Percentiles rank a stretch among this genome's conserved stretches.
phyloP scores from a whole-genome alignment of 2,888 invertebrate species.

The Lypha dubia region DNA sequence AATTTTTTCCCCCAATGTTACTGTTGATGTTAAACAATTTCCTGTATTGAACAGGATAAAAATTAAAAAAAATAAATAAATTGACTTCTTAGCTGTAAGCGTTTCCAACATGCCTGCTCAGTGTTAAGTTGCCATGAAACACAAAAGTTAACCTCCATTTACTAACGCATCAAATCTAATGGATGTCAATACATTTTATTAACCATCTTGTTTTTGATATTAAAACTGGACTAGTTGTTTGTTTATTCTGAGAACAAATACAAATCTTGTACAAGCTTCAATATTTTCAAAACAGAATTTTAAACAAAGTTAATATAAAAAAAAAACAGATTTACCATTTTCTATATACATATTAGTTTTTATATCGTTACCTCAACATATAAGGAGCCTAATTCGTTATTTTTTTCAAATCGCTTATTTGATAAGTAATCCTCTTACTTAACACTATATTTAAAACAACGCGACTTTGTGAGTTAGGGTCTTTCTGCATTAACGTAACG shows the following conservation, averaged over 20 bases:
- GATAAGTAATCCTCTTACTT: too few species aligned
- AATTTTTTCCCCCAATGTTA: conserved; percentile 30
- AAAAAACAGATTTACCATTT: not conserved
- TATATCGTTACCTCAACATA: too few species aligned
- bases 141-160: conserved; percentile 26
- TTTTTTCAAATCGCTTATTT: too few species aligned
- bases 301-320: conserved; percentile 10
- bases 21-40: conserved; percentile 65
- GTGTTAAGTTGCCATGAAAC: conserved; percentile 20
- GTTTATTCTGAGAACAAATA: conserved; percentile 28
- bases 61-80: conserved; percentile 33
- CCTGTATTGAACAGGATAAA: conserved; percentile 56
- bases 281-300: conserved; percentile 1
- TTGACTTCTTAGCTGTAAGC: conserved; percentile 50
- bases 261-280: conserved; percentile 22
- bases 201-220: conserved; percentile 13
- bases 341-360: not conserved
- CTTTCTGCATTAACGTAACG: too few species aligned
- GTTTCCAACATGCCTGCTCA: conserved; percentile 39
- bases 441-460: too few species aligned
- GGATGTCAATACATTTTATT: conserved; percentile 50
- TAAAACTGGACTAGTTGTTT: conserved; percentile 44
- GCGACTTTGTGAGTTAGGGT: too few species aligned
- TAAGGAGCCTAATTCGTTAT: too few species aligned
- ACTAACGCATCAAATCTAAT: conserved; percentile 20